Base-by-base conservation (phyloP, 35 echinoderm and acorn worm species). In the Ophioderma brevispina region DNA sequence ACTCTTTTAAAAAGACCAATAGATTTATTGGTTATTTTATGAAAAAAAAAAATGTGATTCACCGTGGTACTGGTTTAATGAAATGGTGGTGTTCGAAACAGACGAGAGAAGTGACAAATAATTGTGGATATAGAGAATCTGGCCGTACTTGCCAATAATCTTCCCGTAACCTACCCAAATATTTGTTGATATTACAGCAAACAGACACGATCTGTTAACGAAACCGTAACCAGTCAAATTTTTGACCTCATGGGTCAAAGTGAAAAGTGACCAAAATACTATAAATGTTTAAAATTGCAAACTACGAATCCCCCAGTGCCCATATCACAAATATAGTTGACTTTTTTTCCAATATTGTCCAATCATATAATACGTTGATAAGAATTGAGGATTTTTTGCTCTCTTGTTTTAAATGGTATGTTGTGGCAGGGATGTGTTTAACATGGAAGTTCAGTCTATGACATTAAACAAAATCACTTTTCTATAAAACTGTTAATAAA, bases 1-100 rank as follows among this genome's bases (percentile, higher is more conserved):
- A 70, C 59, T 70, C 59, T 70, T 70, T 70, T 70, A 70, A 70
- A 70, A 70, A 15, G 23, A 70, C 59, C 59, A 70, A 70, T 30
- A 70, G 59, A 30, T 46, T 70, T 25, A 70, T 70, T 70, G 59
- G 59, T 52, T 70, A 70, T 70, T 70, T 70, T 70, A 30, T 70
- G 59, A 70, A 25, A 70, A 70, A 18, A 8, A 70, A 70, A 15
- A 25, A 70, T 46, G 41, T 8, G 23, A 70, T 70, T 70, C 59
- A 70, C 59, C 59, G n/a, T 70, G 59, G 59, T 70, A 70, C 59
- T 30, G 59, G 59, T 70, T 70, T 15, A 15, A 25, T 70, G n/a
- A 70, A 70, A 25, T n/a, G n/a, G n/a, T n/a, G 59, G 59, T 70
- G 59, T 70, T 46, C 17, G 59, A 70, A 15, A 8, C 15, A 70